Percentiles rank a stretch among this genome's conserved stretches.
phyloP scores from a whole-genome alignment of 2,113 vertebrate genomes.

The Tonatia bakeri region DNA sequence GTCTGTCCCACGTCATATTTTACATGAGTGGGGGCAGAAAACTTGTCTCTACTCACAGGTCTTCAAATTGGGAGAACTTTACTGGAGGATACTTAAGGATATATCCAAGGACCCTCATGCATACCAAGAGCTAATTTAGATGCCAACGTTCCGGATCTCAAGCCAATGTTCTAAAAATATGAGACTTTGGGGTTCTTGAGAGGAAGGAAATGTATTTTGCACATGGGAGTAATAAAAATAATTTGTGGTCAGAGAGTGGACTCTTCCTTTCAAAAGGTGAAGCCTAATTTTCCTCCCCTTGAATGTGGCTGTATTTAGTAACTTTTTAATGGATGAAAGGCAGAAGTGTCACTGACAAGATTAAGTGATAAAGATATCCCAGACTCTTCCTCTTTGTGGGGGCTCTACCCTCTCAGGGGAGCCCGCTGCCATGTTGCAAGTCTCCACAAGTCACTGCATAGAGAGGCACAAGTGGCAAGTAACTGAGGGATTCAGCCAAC shows the following conservation, averaged over 20 bases:
- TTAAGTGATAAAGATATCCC: neutral
- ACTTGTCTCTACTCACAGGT: neutral
- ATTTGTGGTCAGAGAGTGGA: neutral
- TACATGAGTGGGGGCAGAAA: neutral
- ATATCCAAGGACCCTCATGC: neutral
- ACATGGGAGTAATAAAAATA: neutral
- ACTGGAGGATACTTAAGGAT: neutral
- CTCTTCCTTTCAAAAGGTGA: neutral
- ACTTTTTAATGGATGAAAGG: neutral
- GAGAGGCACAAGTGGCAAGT: neutral
- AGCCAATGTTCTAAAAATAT: neutral
- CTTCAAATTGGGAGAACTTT: neutral
- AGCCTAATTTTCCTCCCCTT: neutral
- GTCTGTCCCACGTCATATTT: neutral
- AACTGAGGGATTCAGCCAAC: neutral
- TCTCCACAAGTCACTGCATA: neutral
- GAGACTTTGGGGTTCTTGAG: neutral
- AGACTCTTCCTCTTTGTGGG: neutral
- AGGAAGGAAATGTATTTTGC: neutral
- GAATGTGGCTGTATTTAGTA: neutral
- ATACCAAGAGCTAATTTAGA: neutral
- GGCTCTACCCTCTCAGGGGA: neutral
- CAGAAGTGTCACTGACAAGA: neutral
- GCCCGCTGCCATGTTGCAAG: neutral
- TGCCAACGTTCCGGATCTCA: neutral